Percentiles rank a stretch among this genome's conserved stretches.
phyloP scores from a whole-genome alignment of 2,113 vertebrate genomes.

The Coptodon bakossiorum region DNA sequence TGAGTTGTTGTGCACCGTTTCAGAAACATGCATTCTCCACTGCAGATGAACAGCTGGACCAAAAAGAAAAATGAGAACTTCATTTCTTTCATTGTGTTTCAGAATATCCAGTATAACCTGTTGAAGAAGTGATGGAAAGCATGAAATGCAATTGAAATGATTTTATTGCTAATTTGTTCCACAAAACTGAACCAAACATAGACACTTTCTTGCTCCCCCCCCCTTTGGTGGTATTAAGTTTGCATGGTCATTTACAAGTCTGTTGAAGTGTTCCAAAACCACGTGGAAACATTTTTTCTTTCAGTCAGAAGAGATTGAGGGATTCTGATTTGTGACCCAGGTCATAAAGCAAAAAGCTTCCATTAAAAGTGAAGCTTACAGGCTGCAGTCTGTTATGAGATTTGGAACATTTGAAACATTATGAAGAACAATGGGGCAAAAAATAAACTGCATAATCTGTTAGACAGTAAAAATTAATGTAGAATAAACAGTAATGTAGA shows the following conservation, averaged over 20 bases:
- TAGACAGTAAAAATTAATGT: constrained; percentile 4
- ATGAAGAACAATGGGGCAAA: neutral
- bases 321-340: neutral
- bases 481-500: constrained; percentile 5
- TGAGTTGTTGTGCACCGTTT: neutral
- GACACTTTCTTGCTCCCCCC: neutral
- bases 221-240: neutral
- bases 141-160: neutral
- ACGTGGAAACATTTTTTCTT: neutral
- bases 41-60: constrained; percentile 11
- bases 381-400: neutral
- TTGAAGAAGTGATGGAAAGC: neutral
- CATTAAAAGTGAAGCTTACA: neutral
- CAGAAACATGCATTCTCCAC: constrained; percentile 39
- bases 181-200: neutral
- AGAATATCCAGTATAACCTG: neutral
- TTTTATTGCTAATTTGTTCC: neutral
- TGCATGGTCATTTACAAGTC: constrained; percentile 24
- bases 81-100: neutral
- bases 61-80: neutral
- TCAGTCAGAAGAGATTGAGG: neutral
- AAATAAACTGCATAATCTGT: neutral
- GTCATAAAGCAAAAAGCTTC: neutral
- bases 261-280: neutral
- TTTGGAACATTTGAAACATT: neutral